Evolutionary conservation across 92 coral and sea anemone genomes (phyloP).

Genomic region (Metridium senile): DNA sequence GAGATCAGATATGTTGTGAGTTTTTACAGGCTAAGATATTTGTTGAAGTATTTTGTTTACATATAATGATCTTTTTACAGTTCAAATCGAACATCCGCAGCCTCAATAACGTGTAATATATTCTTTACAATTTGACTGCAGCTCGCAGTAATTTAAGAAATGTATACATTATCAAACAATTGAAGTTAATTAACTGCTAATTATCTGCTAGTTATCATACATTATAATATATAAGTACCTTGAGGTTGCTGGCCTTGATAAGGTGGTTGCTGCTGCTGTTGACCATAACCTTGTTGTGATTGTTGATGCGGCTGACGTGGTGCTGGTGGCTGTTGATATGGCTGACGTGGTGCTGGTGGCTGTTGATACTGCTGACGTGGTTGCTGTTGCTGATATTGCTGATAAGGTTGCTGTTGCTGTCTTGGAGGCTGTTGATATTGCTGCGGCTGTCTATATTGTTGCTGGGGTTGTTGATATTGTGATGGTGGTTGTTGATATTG

Average conservation of each 20-base stretch:
- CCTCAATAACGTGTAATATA: too few species aligned
- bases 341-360: conserved; percentile 17
- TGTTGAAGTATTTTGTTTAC: too few species aligned
- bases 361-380: conserved; percentile 20
- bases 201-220: too few species aligned
- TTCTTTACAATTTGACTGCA: too few species aligned
- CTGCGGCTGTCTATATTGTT: conserved; percentile 40
- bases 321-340: conserved; percentile 19
- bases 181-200: too few species aligned
- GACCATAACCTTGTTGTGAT: conserved; percentile 30
- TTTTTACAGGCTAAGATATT: too few species aligned
- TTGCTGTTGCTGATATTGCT: conserved; percentile 13
- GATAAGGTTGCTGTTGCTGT: conserved; percentile 34
- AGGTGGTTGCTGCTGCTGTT: conserved; percentile 11
- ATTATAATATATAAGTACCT: not conserved
- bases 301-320: conserved; percentile 20
- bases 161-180: too few species aligned
- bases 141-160: too few species aligned
- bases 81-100: too few species aligned
- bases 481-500: conserved; percentile 36
- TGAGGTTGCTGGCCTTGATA: conserved; percentile 11
- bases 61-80: too few species aligned
- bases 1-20: too few species aligned
- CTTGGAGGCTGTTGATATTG: conserved; percentile 21
- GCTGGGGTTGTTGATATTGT: conserved; percentile 50